Conservation (phyloP, 2,888 invertebrate species). For the Sarcophaga carnaria region DNA sequence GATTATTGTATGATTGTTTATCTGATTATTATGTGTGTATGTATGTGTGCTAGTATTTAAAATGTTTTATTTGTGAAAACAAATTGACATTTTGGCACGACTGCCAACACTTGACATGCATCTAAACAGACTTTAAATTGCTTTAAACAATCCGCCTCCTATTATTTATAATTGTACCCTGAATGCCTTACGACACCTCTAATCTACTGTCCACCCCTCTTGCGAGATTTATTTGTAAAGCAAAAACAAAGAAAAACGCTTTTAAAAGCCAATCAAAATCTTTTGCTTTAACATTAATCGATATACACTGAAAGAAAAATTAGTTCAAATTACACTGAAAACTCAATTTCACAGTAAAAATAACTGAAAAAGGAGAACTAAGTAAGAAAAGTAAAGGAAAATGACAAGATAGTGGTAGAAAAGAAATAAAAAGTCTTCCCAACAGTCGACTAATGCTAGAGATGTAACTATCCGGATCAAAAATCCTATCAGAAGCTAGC, state of each 20-base stretch:
- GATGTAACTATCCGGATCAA: no score
- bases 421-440: no score
- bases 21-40: not conserved
- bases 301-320: not conserved
- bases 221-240: not conserved
- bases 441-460: no score
- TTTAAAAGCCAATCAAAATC: conserved; percentile 26
- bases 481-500: no score
- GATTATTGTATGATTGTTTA: not conserved
- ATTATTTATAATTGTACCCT: not conserved
- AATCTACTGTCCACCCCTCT: not conserved
- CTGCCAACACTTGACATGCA: conserved; percentile 60
- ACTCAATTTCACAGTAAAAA: not conserved
- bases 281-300: not conserved
- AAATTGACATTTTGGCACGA: conserved; percentile 65
- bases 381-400: no score
- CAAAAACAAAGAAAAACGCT: not conserved
- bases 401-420: no score
- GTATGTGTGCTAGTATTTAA: conserved; percentile 11
- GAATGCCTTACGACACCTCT: not conserved
- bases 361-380: no score
- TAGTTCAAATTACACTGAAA: not conserved
- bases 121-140: conserved; percentile 51
- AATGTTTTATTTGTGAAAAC: conserved; percentile 61
- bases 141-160: conserved; percentile 53